Base-by-base conservation (phyloP, 1,140 invertebrate genomes). In the Panonychus citri region DNA sequence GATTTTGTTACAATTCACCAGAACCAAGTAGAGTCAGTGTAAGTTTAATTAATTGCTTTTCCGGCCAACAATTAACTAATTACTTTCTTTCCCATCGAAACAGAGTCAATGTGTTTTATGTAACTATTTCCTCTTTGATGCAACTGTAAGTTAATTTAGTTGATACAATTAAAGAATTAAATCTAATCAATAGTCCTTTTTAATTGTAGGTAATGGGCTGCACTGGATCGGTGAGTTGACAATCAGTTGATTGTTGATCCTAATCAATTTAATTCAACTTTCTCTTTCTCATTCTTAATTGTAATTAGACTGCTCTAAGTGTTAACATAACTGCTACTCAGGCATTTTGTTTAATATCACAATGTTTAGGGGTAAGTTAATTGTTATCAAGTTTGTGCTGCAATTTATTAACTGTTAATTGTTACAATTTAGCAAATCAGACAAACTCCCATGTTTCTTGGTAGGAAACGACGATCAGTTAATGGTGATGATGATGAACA, bases 301-400 rank as follows among this genome's bases (percentile, higher is more conserved):
- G 13, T 10, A 28, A 8, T 51, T 51, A 53, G 52, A 25, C 52
- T 39, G 52, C 52, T n/a, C 17, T 53, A 30, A 53, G 13, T 8
- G 34, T 53, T 37, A 53, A 53, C 24, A 53, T 53, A 19, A 37
- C 52, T 37, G 52, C 52, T 2, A 21, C 17, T 8, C 52, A 53
- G 37, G 52, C 52, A 15, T 53, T 53, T 39, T 53, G 52, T 24
- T 7, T 53, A 5, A 53, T 53, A 8, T 37, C 28, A 30, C 28
- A 53, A 37, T 53, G 52, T 39, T 25, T 53, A 27, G 49, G 49
- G 49, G 49, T 51, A 51, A 51, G 49, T 51, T 51, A 0, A 51
- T 27, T 5, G 17, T 13, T 27, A 28, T 27, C 26, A 3, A 10
- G 17, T 51, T 51, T 27, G 15, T 51, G 10, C 27, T 27, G 15